Base-by-base conservation (phyloP, 2,888 invertebrate genomes). In the Leucania comma region DNA sequence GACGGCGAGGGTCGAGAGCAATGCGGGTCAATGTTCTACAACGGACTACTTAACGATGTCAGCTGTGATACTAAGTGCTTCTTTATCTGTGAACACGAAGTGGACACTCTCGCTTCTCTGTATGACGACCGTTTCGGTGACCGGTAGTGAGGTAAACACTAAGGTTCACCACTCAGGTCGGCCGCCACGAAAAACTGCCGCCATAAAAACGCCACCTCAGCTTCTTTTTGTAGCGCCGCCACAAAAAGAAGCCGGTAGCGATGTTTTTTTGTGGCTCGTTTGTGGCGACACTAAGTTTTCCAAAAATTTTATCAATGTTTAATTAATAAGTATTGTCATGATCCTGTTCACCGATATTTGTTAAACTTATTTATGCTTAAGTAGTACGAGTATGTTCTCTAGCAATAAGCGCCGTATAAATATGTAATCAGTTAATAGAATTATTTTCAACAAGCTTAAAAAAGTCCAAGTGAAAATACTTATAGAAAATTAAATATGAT, bases 71-170 rank as follows among this genome's bases (percentile, higher is more conserved):
- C 79, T 0, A 88, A 77, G 26, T 87, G 90, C 77, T 91, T 92
- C 85, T 95, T 93, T 73, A 92, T 95, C 48, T 95, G 95, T 71
- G 95, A 95, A 84, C 92, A 92, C 64, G 94, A 94, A 29, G 65
- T 81, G 14, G 67, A 68, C 38, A 54, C 68, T n/a, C 79, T 63
- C 0, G 10, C 24, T 10, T 24, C 72, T 0, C 1, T 12, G n/a
- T 64, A 22, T 17, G 73, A 72, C 32, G 54, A 72, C 42, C 54
- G 71, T n/a, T 12, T 64, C 12, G 24, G 64, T 29, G 53, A 35
- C 17, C 12, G 38, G 0, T 12, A 22, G 32, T 50, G 22, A 70
- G 2, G 62, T 20, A 32, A 22, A 32, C 53, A 48, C 46, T n/a
- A 48, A n/a, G n/a, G n/a, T n/a, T n/a, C n/a, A n/a, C n/a, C n/a